Evolutionary conservation across 2,888 invertebrate genomes (phyloP).

Genomic region (Diabrotica balteata): DNA sequence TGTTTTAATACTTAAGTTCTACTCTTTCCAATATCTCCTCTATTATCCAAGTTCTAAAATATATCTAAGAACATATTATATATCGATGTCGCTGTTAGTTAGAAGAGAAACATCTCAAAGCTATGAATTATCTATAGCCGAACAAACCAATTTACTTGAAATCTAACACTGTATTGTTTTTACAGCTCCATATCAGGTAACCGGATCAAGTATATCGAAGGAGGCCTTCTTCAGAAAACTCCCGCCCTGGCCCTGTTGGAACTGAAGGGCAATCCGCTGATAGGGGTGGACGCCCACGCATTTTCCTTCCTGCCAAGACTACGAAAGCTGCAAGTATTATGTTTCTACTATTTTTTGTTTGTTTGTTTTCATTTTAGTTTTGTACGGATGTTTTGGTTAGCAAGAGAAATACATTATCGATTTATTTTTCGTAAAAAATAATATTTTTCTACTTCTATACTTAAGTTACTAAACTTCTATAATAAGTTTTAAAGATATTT

Average conservation of each 20-base stretch:
- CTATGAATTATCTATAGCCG: not conserved
- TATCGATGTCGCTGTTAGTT: too few species aligned
- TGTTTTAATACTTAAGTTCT: too few species aligned
- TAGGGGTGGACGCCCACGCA: slow-evolving; percentile 72
- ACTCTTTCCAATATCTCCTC: not conserved
- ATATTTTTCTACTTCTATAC: too few species aligned
- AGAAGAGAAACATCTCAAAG: too few species aligned
- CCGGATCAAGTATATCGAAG: slow-evolving; percentile 77
- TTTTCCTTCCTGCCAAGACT: slow-evolving; percentile 80
- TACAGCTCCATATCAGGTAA: slow-evolving; percentile 84
- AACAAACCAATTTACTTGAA: slow-evolving; percentile 3
- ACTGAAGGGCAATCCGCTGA: slow-evolving; percentile 83
- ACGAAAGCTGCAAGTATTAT: slow-evolving; percentile 77
- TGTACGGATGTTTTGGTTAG: not conserved
- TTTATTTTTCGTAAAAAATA: too few species aligned
- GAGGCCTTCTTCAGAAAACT: slow-evolving; percentile 72
- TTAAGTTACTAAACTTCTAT: too few species aligned
- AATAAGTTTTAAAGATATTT: too few species aligned
- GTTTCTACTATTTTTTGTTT: slow-evolving; percentile 39
- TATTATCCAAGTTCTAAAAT: not conserved
- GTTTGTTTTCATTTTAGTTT: not conserved
- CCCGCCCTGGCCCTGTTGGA: slow-evolving; percentile 77
- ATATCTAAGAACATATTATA: too few species aligned
- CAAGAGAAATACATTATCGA: not conserved
- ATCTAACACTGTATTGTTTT: slow-evolving; percentile 18